phyloP scores from a whole-genome alignment of 2,113 vertebrate genomes.

The Madoqua kirkii region DNA sequence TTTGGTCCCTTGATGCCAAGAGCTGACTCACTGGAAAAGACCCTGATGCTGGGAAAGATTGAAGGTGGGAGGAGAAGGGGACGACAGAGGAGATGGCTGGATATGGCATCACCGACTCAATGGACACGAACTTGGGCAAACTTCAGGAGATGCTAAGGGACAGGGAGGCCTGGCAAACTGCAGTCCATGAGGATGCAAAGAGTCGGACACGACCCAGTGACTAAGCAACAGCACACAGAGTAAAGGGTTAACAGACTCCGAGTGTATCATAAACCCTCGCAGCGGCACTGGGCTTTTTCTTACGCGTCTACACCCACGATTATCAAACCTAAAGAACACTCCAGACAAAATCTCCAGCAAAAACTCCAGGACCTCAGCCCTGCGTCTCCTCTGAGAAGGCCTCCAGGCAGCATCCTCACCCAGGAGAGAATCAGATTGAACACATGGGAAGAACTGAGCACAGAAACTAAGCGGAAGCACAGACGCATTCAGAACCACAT shows the following conservation, averaged over 20 bases:
- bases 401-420: not conserved
- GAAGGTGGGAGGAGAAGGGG: not conserved
- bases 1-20: not conserved
- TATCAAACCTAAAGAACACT: too few relatives aligned
- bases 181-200: not conserved
- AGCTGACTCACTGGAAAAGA: not conserved
- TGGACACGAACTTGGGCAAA: not conserved
- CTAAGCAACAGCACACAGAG: not conserved
- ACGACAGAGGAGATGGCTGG: not conserved
- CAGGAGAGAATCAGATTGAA: not conserved
- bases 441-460: accelerated
- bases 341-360: not conserved
- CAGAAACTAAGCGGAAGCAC: not conserved
- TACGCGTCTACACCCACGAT: accelerated
- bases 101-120: not conserved
- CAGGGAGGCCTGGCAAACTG: not conserved
- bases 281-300: too few relatives aligned
- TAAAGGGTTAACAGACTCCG: not conserved
- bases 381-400: not conserved
- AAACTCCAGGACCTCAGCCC: not conserved
- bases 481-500: accelerated
- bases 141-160: not conserved
- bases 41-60: not conserved
- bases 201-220: accelerated
- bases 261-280: not conserved